phyloP scores from a whole-genome alignment of 2,888 invertebrate genomes.

The Maniola hyperantus region DNA sequence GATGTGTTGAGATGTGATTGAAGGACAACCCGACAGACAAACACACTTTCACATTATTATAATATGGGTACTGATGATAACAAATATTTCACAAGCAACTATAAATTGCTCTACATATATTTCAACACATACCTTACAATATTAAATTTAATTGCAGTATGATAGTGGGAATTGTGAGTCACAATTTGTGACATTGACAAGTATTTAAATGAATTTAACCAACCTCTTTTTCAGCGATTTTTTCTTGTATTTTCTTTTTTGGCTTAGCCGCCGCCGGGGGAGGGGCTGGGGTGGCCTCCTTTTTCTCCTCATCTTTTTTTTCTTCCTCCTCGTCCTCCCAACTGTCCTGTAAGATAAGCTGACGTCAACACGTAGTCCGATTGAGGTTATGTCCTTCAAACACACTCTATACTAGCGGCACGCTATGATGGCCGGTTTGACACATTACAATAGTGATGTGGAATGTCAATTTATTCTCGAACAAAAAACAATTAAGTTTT shows the following conservation, averaged over 20 bases:
- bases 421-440: too few relatives aligned
- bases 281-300: constrained; percentile 79
- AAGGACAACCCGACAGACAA: too few relatives aligned
- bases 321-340: constrained; percentile 97
- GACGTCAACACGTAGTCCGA: constrained; percentile 73
- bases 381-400: constrained; percentile 66
- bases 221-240: constrained; percentile 95
- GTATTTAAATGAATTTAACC: constrained; percentile 39
- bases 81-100: constrained; percentile 7
- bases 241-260: constrained; percentile 89
- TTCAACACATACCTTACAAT: constrained; percentile 4
- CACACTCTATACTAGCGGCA: too few relatives aligned
- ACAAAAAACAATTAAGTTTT: too few relatives aligned
- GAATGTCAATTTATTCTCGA: too few relatives aligned
- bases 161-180: not conserved
- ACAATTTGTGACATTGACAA: constrained; percentile 31
- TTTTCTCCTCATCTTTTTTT: constrained; percentile 89
- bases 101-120: not conserved
- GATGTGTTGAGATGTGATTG: too few relatives aligned
- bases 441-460: too few relatives aligned
- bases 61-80: too few relatives aligned
- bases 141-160: not conserved
- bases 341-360: constrained; percentile 87
- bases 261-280: constrained; percentile 85
- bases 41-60: too few relatives aligned